Evolutionary conservation across 2,888 invertebrate genomes (phyloP).

Genomic region (Neoscelio sp.): DNA sequence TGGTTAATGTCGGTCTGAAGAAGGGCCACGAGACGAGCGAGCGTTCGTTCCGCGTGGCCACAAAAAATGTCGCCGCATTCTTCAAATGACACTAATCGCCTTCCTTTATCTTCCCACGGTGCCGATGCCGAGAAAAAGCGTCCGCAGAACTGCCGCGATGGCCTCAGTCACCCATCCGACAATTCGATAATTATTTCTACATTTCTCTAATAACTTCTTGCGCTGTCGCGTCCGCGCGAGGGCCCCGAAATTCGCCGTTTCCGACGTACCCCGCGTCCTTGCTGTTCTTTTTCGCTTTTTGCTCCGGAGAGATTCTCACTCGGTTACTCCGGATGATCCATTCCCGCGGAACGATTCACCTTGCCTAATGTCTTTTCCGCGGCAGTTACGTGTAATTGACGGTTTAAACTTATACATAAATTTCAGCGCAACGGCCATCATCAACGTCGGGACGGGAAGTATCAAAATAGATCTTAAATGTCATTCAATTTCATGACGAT

Average conservation of each 20-base stretch:
- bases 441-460: constrained; percentile 42
- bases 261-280: constrained; percentile 23
- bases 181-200: constrained; percentile 81
- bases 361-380: constrained; percentile 53
- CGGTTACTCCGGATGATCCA: constrained; percentile 41
- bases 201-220: constrained; percentile 80
- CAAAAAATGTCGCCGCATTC: constrained; percentile 81
- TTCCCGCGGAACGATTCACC: constrained; percentile 32
- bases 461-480: constrained; percentile 61
- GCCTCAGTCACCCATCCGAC: constrained; percentile 72
- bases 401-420: constrained; percentile 65
- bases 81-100: constrained; percentile 83
- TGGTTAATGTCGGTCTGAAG: constrained; percentile 64
- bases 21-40: constrained; percentile 65
- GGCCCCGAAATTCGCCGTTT: constrained; percentile 70
- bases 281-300: constrained; percentile 52
- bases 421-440: constrained; percentile 57
- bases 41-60: constrained; percentile 71
- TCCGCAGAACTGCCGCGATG: constrained; percentile 62
- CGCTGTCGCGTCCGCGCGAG: constrained; percentile 65
- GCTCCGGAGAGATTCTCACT: constrained; percentile 30
- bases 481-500: constrained; percentile 40
- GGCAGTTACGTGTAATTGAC: constrained; percentile 62
- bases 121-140: constrained; percentile 77
- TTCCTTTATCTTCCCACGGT: constrained; percentile 83